Percentiles rank a stretch among this genome's conserved stretches.
Evolutionary conservation across 2,113 vertebrate species (phyloP).

Genomic region (Okapia johnstoni): DNA sequence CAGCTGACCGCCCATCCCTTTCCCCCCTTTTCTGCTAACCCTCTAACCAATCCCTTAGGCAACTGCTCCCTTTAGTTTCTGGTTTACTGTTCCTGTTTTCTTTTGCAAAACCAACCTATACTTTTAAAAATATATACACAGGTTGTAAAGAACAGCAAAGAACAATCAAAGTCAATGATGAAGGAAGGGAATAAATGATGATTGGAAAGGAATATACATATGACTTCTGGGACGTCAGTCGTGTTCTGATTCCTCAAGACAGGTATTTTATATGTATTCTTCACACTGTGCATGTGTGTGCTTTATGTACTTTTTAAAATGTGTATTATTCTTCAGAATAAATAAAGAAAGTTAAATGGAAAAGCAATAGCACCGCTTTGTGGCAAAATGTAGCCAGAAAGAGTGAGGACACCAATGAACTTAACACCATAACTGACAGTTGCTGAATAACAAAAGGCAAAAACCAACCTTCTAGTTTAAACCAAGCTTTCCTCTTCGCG

Average conservation of each 20-base stretch:
- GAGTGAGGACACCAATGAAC: neutral
- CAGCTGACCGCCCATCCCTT: neutral
- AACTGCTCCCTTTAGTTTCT: neutral
- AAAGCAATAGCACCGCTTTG: neutral
- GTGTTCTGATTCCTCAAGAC: neutral
- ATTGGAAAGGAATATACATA: neutral
- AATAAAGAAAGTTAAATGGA: neutral
- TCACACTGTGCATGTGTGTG: neutral
- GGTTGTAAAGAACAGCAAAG: neutral
- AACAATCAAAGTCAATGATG: neutral
- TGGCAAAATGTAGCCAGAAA: neutral
- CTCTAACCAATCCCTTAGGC: neutral
- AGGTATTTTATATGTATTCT: neutral
- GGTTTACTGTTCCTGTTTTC: neutral
- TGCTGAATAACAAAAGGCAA: neutral
- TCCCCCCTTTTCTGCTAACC: neutral
- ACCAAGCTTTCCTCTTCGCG: neutral
- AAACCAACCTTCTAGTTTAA: neutral
- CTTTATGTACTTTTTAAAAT: neutral
- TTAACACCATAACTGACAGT: neutral
- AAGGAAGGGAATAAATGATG: neutral
- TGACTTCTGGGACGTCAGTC: neutral
- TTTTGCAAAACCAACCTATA: neutral
- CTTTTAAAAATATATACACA: neutral
- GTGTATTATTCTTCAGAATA: neutral